Base-by-base conservation (phyloP, 2,797 vertebrate genomes). In the Staurois parvus region DNA sequence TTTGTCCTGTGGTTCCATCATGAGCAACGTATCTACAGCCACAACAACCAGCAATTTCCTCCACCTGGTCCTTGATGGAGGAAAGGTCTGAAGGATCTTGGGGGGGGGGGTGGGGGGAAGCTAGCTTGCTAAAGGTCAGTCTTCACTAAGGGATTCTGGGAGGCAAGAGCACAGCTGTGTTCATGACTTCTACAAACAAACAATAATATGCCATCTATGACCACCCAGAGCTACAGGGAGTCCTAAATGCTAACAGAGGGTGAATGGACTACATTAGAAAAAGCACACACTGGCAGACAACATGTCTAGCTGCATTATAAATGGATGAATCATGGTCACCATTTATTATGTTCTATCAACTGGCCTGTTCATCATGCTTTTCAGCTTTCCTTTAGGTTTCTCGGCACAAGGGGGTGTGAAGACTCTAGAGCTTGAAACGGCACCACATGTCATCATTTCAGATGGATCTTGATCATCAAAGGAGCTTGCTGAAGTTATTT, bases 301-400 rank as follows among this genome's bases (percentile, higher is more conserved):
- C 86, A 70, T 59, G 76, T 88, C 77, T 24, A 73, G 30, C 24
- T 90, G 94, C 95, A 96, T 97, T 91, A 97, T 97, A 97, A 98
- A 98, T 97, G 95, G 91, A 81, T 73, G 88, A 79, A 86, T 72
- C 85, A 91, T 88, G 85, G 80, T 87, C 88, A 88, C 95, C 96
- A 98, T 97, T 98, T 98, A 99, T 97, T 94, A 97, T 96, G 96
- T 94, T 92, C 92, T 89, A 93, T 94, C 37, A 90, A 96, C 98
- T 97, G 95, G 98, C 98, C 98, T 99, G 98, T 93, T 94, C 88
- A 96, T 95, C 95, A 86, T 88, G 87, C 88, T 90, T 85, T 80
- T 93, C 88, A 91, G 90, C 89, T 92, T 95, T 90, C 94, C 93
- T 91, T 95, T 91, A 88, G 92, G 93, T 83, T 91, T 81, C 91